Evolutionary conservation across 2,113 vertebrate species (phyloP).

Genomic region (Ophthalmolycus amberensis): DNA sequence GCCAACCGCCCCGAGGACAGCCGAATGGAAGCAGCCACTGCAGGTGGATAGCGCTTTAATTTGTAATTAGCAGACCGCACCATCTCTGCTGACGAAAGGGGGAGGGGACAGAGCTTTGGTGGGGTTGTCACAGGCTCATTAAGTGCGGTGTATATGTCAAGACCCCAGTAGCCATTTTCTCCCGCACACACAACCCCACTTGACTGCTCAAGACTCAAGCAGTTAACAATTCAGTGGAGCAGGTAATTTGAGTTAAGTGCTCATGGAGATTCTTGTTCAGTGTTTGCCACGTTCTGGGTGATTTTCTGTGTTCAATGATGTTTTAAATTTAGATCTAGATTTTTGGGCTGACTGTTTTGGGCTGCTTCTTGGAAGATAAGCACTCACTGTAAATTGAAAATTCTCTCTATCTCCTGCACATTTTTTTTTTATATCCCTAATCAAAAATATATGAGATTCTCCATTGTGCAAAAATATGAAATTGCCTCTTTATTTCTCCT

Average conservation of each 20-base stretch:
- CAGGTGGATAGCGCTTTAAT: slow-evolving; percentile 67
- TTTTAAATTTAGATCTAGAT: background rate
- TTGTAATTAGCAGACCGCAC: slow-evolving; percentile 71
- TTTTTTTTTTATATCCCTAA: slow-evolving; percentile 48
- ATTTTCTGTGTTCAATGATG: slow-evolving; percentile 1
- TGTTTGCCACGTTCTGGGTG: slow-evolving; percentile 19
- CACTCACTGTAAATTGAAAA: slow-evolving; percentile 18
- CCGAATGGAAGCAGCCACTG: slow-evolving; percentile 55
- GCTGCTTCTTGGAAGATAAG: slow-evolving; percentile 23
- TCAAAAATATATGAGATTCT: slow-evolving; percentile 61
- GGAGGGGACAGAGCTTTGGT: slow-evolving; percentile 2
- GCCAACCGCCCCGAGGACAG: slow-evolving; percentile 36
- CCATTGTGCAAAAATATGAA: slow-evolving; percentile 42
- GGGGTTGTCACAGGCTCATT: slow-evolving; percentile 56
- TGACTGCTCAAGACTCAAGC: slow-evolving; percentile 58
- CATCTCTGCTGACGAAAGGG: slow-evolving; percentile 48
- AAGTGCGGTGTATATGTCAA: slow-evolving; percentile 43
- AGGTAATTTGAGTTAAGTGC: slow-evolving; percentile 70
- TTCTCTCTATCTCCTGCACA: slow-evolving; percentile 1
- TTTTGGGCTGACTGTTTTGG: background rate
- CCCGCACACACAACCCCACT: slow-evolving; percentile 7
- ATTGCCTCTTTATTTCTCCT: slow-evolving; percentile 35
- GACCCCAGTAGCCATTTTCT: slow-evolving; percentile 59
- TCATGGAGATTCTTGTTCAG: slow-evolving; percentile 17
- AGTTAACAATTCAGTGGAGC: slow-evolving; percentile 68